Evolutionary conservation across 2,113 vertebrate species (phyloP), one percentile per base, ranked within the genome.

Genomic region (Anhinga rufa): DNA sequence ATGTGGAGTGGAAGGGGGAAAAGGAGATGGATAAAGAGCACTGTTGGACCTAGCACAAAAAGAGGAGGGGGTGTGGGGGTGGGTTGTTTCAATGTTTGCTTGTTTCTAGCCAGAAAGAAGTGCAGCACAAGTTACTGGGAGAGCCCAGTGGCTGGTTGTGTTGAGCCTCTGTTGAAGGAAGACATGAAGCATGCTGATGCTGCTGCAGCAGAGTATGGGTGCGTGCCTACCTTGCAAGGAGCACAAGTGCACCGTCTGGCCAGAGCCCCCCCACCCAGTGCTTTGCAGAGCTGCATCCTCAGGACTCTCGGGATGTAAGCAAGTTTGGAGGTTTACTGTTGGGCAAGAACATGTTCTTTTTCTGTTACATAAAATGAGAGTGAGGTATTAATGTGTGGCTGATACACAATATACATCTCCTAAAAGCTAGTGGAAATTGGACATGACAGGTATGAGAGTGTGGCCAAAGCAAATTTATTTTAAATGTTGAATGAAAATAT

Each of bases 171-270:
- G 48, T 17, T 49, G 69, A 54, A 46, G 31, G 51, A 31, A n/a
- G 32, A 7, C 2, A 0, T 15, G 61, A 57, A 83, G 44, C 29
- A 8, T 1, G 0, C 0, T 1, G n/a, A 7, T 2, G 0, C 60
- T 86, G 64, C 72, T 65, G 49, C 68, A 61, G 54, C 36, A 17
- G 57, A 29, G 7, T 25, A 28, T 62, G 55, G 34, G 17, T 32
- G 34, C 32, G 2, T 21, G 29, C 36, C 20, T 46, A 9, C 40
- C 61, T 38, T 44, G 20, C 52, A 48, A 36, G 44, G 58, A 79
- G 38, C 51, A 34, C 0, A 0, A 11, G 24, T 26, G n/a, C 13
- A 14, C 24, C 38, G 29, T 11, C 4, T 52, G 2, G 44, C 34
- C 80, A 36, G 28, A 68, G 26, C 46, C 2, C 2, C 7, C 1